These are phyloP conservation scores for Erpornis zantholeuca DNA, from an alignment of 2,113 vertebrate species.

Conservation along the genomic window DNA sequence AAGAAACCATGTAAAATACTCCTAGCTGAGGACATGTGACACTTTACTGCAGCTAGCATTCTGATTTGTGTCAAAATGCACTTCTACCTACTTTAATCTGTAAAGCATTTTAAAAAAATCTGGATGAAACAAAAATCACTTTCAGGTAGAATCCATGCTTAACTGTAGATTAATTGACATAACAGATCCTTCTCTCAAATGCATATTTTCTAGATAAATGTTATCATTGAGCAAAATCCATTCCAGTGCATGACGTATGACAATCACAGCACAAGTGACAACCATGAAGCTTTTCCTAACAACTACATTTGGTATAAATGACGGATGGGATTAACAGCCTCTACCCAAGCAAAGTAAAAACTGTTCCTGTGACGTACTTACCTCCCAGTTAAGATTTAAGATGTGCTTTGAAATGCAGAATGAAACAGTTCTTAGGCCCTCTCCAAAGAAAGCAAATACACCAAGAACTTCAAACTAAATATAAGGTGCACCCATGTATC, in stretches of 20 bases:
- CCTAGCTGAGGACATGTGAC: not conserved
- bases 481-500: not conserved
- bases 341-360: not conserved
- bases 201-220: not conserved
- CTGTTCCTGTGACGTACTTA: not conserved
- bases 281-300: not conserved
- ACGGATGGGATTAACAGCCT: not conserved
- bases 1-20: not conserved
- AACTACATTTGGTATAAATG: not conserved
- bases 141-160: not conserved
- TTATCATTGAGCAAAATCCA: not conserved
- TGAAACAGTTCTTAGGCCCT: not conserved
- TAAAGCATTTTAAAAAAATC: not conserved
- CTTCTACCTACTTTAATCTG: not conserved
- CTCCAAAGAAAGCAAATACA: not conserved
- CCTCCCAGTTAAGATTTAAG: not conserved
- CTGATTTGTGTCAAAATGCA: not conserved
- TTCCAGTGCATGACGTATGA: not conserved
- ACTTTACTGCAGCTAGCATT: not conserved
- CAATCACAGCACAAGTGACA: not conserved
- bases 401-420: not conserved
- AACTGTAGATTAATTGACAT: not conserved
- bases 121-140: not conserved
- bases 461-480: not conserved
- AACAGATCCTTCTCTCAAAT: not conserved